These are phyloP conservation scores for Oreochromis tanganicae DNA, from an alignment of 2,113 vertebrate genomes.

Conservation along the genomic window DNA sequence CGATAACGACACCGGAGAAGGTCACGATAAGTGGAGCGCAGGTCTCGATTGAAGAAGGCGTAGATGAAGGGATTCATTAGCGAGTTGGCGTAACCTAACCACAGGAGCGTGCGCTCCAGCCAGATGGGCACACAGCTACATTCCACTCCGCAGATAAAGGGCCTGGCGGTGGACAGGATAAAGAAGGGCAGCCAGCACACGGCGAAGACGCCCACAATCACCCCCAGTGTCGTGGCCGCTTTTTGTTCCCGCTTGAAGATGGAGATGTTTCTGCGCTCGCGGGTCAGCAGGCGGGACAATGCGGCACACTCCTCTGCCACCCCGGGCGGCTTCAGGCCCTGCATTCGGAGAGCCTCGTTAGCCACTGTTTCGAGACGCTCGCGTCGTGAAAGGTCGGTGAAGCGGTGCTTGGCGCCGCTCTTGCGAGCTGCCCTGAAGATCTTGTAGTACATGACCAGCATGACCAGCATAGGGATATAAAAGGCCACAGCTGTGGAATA, in stretches of 20 bases:
- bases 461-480: slow-evolving; percentile 81
- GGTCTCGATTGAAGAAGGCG: slow-evolving; percentile 79
- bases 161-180: slow-evolving; percentile 74
- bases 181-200: slow-evolving; percentile 81
- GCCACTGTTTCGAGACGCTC: slow-evolving; percentile 64
- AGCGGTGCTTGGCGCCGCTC: slow-evolving; percentile 76
- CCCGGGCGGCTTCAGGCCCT: slow-evolving; percentile 71
- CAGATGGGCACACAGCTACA: slow-evolving; percentile 81
- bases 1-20: slow-evolving; percentile 77
- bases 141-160: slow-evolving; percentile 76
- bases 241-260: slow-evolving; percentile 81
- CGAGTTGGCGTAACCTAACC: slow-evolving; percentile 79
- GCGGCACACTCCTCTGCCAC: slow-evolving; percentile 71
- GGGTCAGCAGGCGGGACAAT: slow-evolving; percentile 71
- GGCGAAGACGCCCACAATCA: slow-evolving; percentile 75
- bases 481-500: slow-evolving; percentile 79
- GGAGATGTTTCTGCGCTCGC: slow-evolving; percentile 75
- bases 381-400: slow-evolving; percentile 59
- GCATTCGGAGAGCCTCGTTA: slow-evolving; percentile 71
- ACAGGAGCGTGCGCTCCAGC: slow-evolving; percentile 76
- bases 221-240: slow-evolving; percentile 77
- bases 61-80: slow-evolving; percentile 82
- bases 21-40: slow-evolving; percentile 76
- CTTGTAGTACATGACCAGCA: slow-evolving; percentile 82
- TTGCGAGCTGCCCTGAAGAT: slow-evolving; percentile 78